These are phyloP conservation scores for Sphecodes monilicornis DNA, from an alignment of 2,888 invertebrate species.

Conservation along the genomic window DNA sequence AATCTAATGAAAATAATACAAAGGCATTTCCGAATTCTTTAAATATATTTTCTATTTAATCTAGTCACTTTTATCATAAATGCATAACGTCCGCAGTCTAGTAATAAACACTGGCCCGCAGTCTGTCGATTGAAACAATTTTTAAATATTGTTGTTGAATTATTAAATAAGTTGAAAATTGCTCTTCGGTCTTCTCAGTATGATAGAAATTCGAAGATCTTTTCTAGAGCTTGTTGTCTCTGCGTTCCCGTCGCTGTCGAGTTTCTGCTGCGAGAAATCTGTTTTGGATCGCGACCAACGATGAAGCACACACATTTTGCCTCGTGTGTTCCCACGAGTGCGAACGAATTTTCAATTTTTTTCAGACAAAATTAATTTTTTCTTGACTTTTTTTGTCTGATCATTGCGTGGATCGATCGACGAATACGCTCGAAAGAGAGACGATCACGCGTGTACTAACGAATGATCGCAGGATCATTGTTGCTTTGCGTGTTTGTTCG, in stretches of 20 bases:
- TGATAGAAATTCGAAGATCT: too few species aligned
- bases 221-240: constrained; percentile 33
- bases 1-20: too few species aligned
- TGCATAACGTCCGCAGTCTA: too few species aligned
- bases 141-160: too few species aligned
- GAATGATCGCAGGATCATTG: constrained; percentile 76
- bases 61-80: too few species aligned
- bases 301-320: not conserved
- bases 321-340: not conserved
- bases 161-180: too few species aligned
- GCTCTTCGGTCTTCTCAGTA: too few species aligned
- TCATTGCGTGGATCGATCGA: not conserved
- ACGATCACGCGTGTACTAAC: constrained; percentile 69
- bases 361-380: not conserved
- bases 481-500: constrained; percentile 77
- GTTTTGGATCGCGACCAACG: constrained; percentile 35
- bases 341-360: not conserved
- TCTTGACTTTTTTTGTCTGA: not conserved
- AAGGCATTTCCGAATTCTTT: too few species aligned
- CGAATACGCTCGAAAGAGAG: constrained; percentile 28
- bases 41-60: too few species aligned
- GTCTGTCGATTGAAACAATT: too few species aligned
- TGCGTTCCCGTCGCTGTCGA: constrained; percentile 21
- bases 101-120: too few species aligned
- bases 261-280: constrained; percentile 27